Percentiles rank a stretch among this genome's conserved stretches.
Conservation (phyloP, 53 echinoderm and acorn worm genomes). For the Holothuria leucospilota region DNA sequence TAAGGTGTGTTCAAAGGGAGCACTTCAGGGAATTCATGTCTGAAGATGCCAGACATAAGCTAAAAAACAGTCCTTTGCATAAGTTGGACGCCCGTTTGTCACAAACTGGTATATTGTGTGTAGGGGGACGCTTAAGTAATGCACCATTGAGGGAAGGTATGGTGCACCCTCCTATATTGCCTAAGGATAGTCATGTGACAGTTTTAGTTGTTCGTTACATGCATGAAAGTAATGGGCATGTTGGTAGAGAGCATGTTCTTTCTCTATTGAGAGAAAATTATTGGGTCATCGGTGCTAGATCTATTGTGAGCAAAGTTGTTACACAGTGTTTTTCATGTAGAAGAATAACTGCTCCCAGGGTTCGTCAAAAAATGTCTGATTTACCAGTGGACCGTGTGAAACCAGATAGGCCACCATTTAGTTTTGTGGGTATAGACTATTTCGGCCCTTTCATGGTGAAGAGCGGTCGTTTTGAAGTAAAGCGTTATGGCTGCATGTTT, state of each 20-base stretch:
- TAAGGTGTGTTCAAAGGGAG: conserved; percentile 20
- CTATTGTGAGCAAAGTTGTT: too few species aligned
- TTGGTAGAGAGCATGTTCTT: too few species aligned
- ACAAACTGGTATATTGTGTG: conserved; percentile 29
- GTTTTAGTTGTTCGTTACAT: too few species aligned
- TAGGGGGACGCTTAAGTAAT: conserved; percentile 53
- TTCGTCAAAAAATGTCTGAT: conserved; percentile 59
- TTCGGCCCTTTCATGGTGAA: conserved; percentile 70
- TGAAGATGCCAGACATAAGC: too few species aligned
- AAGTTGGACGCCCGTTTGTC: conserved; percentile 47
- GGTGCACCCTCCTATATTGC: too few species aligned
- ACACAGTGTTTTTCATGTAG: too few species aligned
- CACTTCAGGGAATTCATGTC: background rate
- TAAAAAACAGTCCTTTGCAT: background rate
- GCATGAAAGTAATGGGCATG: too few species aligned
- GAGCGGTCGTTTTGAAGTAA: conserved; percentile 47
- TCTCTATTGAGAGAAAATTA: too few species aligned
- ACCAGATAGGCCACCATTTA: conserved; percentile 56
- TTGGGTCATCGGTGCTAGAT: too few species aligned
- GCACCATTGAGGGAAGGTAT: conserved; percentile 27
- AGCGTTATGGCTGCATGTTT: too few species aligned
- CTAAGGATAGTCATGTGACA: too few species aligned
- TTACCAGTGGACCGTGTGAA: conserved; percentile 54
- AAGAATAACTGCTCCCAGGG: too few species aligned
- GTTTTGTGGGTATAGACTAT: conserved; percentile 58